Conservation (phyloP, 2,797 vertebrate species). For the Acestrorhynchus altus region DNA sequence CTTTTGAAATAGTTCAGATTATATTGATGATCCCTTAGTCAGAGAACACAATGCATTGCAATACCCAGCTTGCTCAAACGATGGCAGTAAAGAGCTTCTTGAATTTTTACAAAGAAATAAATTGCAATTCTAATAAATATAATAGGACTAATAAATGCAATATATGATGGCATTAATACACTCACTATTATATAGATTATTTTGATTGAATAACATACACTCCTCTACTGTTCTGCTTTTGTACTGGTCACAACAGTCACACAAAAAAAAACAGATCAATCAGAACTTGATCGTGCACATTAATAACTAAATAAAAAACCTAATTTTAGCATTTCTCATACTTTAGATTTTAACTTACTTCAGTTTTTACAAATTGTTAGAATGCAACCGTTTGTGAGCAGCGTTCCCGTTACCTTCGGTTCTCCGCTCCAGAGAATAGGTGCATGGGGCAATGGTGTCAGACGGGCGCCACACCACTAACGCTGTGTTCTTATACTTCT, state of each 20-base stretch:
- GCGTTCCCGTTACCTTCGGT: slow-evolving; percentile 80
- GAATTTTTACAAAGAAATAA: not conserved
- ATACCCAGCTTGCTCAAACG: slow-evolving; percentile 34
- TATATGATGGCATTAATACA: too few species aligned
- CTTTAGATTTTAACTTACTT: not conserved
- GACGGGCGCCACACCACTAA: slow-evolving; percentile 95
- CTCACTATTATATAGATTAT: not conserved
- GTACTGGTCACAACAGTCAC: too few species aligned
- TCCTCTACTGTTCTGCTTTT: too few species aligned
- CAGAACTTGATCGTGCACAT: not conserved
- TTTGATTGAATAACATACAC: not conserved
- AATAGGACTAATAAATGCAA: too few species aligned
- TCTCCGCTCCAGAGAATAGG: slow-evolving; percentile 89
- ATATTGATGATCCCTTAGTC: slow-evolving; percentile 19
- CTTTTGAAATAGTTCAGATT: not conserved
- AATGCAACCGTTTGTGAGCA: not conserved
- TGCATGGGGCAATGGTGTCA: slow-evolving; percentile 90
- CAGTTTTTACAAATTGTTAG: not conserved
- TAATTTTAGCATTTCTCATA: not conserved
- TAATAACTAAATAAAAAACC: not conserved
- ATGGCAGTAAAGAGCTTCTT: slow-evolving; percentile 47
- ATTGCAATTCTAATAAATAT: too few species aligned
- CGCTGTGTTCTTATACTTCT: slow-evolving; percentile 93
- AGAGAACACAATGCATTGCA: slow-evolving; percentile 17
- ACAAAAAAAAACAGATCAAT: not conserved